Evolutionary conservation across 2,797 vertebrate species (phyloP), one percentile per base, ranked within the genome.

Genomic region (Tachyglossus aculeatus): DNA sequence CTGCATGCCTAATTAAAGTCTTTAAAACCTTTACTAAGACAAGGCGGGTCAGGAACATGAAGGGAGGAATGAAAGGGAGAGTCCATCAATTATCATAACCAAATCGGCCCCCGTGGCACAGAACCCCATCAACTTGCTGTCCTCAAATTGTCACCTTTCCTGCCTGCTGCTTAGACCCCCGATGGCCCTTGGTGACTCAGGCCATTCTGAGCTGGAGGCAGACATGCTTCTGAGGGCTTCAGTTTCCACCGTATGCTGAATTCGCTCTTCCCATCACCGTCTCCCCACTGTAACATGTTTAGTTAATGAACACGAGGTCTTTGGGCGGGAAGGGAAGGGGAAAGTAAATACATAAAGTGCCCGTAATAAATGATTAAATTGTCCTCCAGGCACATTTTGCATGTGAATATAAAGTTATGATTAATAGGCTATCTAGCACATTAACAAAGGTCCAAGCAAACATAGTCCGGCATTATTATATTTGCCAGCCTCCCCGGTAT

Each of bases 1-100:
- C 74, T 55, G 80, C 60, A 79, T 81, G 71, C 74, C 84, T 91
- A 91, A 89, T 90, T 90, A 88, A 90, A 89, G 82, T 71, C 76
- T 77, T 87, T 85, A 90, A 90, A 89, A 83, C 64, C 68, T 85
- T 86, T 84, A 86, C 77, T 66, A 47, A 86, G 78, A 85, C 81
- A 84, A 83, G 80, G 74, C 41, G 67, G 86, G 78, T 88, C 84
- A 88, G 64, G 29, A 61, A 68, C 57, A 51, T 75, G 50, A 67
- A 70, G 70, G 33, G 55, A 74, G 56, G 5, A 85, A 85, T 74
- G 81, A 80, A 83, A 88, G 33, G 48, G 32, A 74, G 72, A n/a
- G 25, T 61, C 77, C 71, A 78, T 88, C 77, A 67, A 67, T 86
- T 82, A 72, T 78, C 65, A 59, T 71, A 81, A 82, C 71, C 78